These are phyloP conservation scores for Nymphalis urticae DNA, from an alignment of 2,888 invertebrate species.

Conservation along the genomic window DNA sequence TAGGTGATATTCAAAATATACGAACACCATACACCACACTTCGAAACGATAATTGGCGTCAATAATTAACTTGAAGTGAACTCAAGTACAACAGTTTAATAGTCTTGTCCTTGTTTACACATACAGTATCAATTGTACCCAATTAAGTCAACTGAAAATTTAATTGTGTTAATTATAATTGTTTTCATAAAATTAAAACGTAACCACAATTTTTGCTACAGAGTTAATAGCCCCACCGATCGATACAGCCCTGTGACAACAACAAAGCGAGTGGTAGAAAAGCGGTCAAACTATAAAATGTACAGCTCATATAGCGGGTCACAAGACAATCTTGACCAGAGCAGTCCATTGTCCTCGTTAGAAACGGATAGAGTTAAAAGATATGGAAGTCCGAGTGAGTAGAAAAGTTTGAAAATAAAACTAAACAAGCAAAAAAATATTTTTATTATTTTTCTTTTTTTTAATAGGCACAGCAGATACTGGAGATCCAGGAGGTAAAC, in stretches of 20 bases:
- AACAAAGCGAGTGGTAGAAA: constrained; percentile 72
- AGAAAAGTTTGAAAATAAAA: neutral
- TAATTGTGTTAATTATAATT: neutral
- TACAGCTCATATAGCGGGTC: constrained; percentile 74
- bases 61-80: constrained; percentile 3
- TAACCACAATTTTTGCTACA: constrained; percentile 37
- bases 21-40: constrained; percentile 27
- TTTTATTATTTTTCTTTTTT: constrained; percentile 13
- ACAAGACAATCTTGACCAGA: constrained; percentile 72
- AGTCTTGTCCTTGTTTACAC: neutral
- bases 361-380: constrained; percentile 65
- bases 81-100: constrained; percentile 6
- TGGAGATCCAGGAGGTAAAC: constrained; percentile 67
- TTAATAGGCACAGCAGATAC: constrained; percentile 53
- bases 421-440: constrained; percentile 1
- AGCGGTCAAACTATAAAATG: constrained; percentile 74
- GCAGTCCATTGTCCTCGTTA: constrained; percentile 68
- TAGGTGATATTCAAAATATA: constrained; percentile 44
- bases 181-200: neutral
- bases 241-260: constrained; percentile 73
- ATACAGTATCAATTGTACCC: neutral
- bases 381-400: constrained; percentile 74
- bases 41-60: constrained; percentile 22
- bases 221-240: constrained; percentile 71
- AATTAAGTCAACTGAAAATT: neutral